Conservation (phyloP, 1,140 invertebrate species). For the Nephila pilipes region DNA sequence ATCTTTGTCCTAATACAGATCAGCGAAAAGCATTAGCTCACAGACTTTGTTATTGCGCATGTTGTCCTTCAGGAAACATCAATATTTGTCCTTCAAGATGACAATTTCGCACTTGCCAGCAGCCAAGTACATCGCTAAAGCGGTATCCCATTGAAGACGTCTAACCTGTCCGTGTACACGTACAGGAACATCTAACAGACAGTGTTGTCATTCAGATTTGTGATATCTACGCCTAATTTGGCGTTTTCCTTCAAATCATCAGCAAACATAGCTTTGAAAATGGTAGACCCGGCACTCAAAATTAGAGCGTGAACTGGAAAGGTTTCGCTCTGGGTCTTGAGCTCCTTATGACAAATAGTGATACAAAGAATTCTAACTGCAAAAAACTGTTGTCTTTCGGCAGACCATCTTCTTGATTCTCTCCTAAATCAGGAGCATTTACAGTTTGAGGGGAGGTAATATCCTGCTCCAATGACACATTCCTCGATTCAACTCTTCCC, state of each 20-base stretch:
- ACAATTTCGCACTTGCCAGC: background rate
- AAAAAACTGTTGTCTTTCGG: background rate
- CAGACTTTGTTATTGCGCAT: background rate
- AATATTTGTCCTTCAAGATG: constrained; percentile 2
- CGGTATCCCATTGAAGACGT: background rate
- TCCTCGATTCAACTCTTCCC: background rate
- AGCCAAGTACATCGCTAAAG: background rate
- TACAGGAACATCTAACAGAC: background rate
- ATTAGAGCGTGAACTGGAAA: background rate
- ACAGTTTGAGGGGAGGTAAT: background rate
- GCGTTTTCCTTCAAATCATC: constrained; percentile 11
- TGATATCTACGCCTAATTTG: background rate
- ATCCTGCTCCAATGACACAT: background rate
- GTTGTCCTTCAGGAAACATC: background rate
- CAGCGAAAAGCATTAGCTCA: background rate
- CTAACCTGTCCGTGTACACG: background rate
- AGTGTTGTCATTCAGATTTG: background rate
- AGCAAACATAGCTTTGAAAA: background rate
- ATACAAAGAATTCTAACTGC: background rate
- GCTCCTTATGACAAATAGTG: background rate
- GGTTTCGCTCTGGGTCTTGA: background rate
- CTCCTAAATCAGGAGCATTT: background rate
- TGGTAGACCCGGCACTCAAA: background rate
- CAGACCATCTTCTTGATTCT: background rate
- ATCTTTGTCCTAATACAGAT: constrained; percentile 16